Percentiles rank a stretch among this genome's conserved stretches.
These are phyloP conservation scores for Heteromurus nitidus DNA, from an alignment of 2,888 invertebrate species.

Conservation along the genomic window DNA sequence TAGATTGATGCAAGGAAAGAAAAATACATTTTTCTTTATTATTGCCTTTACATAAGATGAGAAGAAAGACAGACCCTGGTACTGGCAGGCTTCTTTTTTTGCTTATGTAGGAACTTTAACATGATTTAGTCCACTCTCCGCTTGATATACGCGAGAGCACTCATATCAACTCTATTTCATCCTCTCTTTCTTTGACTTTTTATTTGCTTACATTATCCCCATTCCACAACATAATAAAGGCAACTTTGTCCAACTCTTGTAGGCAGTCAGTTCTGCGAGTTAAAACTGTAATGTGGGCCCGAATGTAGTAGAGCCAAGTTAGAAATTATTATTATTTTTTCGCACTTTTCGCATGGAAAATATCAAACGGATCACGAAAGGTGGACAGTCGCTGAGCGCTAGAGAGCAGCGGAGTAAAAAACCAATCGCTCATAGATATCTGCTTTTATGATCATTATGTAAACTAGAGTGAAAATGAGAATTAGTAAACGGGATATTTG, in stretches of 20 bases:
- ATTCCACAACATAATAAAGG: slow-evolving; percentile 2
- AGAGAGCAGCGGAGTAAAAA: no score
- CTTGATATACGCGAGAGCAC: no score
- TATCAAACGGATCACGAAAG: neutral
- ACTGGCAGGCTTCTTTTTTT: neutral
- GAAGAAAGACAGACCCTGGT: slow-evolving; percentile 53
- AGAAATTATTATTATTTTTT: no score
- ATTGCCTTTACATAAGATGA: slow-evolving; percentile 36
- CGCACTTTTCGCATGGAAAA: neutral
- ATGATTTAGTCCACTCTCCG: neutral
- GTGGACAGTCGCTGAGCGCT: no score
- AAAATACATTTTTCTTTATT: slow-evolving; percentile 48
- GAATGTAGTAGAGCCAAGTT: neutral
- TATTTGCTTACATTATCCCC: slow-evolving; percentile 44
- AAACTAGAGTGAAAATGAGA: no score
- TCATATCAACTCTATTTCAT: neutral
- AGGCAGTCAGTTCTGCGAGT: neutral
- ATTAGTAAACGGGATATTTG: no score
- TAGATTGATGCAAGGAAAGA: slow-evolving; percentile 13
- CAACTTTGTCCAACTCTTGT: slow-evolving; percentile 9
- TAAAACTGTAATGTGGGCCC: neutral
- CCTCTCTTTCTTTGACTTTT: slow-evolving; percentile 12
- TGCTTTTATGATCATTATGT: no score
- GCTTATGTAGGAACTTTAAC: neutral
- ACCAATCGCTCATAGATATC: no score